Evolutionary conservation across 2,797 vertebrate species (phyloP).

Genomic region (Sciurus vulgaris): DNA sequence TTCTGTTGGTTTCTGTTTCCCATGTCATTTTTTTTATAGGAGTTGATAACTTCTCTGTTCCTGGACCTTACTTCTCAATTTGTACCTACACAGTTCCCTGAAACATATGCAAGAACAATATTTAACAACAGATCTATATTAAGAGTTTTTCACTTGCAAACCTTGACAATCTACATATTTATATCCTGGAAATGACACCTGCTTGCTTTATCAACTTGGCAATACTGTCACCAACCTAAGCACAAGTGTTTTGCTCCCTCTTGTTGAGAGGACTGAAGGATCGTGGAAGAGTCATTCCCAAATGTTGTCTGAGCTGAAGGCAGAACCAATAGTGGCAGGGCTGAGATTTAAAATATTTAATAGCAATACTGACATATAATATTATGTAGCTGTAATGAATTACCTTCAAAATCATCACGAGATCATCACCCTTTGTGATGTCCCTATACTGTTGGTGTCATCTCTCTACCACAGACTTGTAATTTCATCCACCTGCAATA

Average conservation of each 20-base stretch:
- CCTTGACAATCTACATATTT: background rate
- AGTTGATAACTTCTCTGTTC: background rate
- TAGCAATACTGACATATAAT: background rate
- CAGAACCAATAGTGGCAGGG: background rate
- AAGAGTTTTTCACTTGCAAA: background rate
- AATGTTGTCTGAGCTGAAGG: background rate
- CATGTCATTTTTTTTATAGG: background rate
- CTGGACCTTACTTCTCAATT: background rate
- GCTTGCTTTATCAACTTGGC: background rate
- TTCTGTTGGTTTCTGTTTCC: background rate
- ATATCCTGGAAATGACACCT: background rate
- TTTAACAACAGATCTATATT: background rate
- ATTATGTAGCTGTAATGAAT: background rate
- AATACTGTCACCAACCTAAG: background rate
- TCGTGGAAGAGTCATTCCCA: background rate
- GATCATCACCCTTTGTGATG: background rate
- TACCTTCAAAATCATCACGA: conserved; percentile 21
- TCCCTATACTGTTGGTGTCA: background rate
- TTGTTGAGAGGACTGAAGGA: background rate
- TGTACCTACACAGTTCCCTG: background rate
- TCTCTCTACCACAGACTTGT: background rate
- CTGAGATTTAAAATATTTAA: background rate
- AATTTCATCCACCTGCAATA: background rate
- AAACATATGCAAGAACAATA: background rate
- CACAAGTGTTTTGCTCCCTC: background rate